Base-by-base conservation (phyloP, 2,888 invertebrate species). In the Synanthedon myopaeformis region DNA sequence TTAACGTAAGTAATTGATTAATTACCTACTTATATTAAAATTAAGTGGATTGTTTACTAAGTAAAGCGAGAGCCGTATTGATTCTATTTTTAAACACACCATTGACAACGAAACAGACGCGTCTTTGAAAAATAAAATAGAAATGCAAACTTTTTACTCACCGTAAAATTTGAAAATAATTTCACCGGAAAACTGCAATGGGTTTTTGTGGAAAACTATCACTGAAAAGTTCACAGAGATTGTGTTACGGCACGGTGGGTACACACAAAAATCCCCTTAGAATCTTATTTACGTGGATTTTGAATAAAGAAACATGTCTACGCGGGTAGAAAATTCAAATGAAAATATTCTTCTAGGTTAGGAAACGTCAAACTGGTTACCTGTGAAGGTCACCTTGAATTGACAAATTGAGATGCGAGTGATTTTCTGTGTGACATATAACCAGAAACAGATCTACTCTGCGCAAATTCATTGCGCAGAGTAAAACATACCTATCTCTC, bases 331-430 rank as follows among this genome's bases (percentile, higher is more conserved):
- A 76, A 72, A 74, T 75, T 72, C 69, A 76, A 82, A 79, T 70
- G 65, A 74, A 74, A 79, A 76, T 79, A 79, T 58, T 71, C 12
- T 74, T 70, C 62, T 72, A 76, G 76, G 70, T 70, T 71, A 78
- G 63, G 58, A 76, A 70, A 80, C 74, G 83, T 86, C 86, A 83
- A 84, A 80, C 69, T 62, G 54, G 67, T 61, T 65, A 59, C 52
- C 56, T 58, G 59, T 73, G 76, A 82, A 84, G 86, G 85, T 86
- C 84, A 86, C 86, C 86, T 86, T 86, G 74, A 79, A 69, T 52
- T 82, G 82, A 81, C 82, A 77, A 56, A 6, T 51, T n/a, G 42
- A 42, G 11, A 42, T 42, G 42, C 42, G 19, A 19, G 19, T 19
- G 19, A 4, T 23, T 23, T 5, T 23, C 23, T 23, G 5, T 5